phyloP scores from a whole-genome alignment of 2,113 vertebrate genomes.

The Muntiacus muntjak region DNA sequence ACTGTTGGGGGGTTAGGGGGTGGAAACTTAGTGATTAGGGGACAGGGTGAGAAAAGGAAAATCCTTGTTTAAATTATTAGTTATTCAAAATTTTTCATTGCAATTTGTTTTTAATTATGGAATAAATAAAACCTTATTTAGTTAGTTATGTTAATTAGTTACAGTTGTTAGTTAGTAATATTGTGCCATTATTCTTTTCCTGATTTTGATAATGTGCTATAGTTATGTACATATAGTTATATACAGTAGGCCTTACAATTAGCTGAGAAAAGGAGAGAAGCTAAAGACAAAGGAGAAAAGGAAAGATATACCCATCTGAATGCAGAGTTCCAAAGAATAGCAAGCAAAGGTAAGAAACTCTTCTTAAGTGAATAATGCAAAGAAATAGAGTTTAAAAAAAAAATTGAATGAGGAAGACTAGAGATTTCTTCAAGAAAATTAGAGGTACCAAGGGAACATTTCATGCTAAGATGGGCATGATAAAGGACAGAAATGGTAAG shows the following conservation, averaged over 20 bases:
- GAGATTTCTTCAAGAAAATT: neutral
- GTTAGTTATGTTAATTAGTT: neutral
- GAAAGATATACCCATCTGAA: neutral
- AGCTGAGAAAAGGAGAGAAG: neutral
- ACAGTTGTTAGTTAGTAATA: neutral
- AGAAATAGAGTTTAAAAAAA: neutral
- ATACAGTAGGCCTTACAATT: neutral
- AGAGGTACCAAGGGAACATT: neutral
- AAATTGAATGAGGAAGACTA: neutral
- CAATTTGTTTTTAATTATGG: neutral
- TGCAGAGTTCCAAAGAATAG: neutral
- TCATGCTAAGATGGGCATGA: neutral
- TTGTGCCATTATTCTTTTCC: neutral
- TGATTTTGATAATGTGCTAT: neutral
- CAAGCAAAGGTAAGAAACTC: neutral
- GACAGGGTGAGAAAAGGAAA: neutral
- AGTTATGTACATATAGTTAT: neutral
- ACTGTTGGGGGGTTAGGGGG: neutral
- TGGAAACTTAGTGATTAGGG: neutral
- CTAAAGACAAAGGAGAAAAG: neutral
- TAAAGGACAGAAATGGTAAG: neutral
- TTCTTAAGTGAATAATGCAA: neutral
- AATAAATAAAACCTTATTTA: neutral
- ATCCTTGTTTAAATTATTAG: neutral
- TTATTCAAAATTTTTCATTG: neutral